phyloP scores from a whole-genome alignment of 2,888 invertebrate species.

The Amiota mariae region DNA sequence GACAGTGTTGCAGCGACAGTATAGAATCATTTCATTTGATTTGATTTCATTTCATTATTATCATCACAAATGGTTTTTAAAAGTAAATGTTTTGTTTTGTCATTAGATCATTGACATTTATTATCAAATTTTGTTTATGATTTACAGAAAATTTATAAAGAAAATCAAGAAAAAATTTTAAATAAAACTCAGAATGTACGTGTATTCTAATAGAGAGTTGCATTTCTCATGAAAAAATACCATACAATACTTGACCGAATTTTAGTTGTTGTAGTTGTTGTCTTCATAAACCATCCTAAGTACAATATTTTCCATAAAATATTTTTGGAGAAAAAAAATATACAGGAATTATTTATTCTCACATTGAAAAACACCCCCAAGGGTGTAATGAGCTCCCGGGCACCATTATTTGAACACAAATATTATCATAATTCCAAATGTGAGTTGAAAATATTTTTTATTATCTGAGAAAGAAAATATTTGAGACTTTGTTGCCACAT shows the following conservation, averaged over 20 bases:
- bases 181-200: too few species aligned
- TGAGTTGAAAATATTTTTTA: conserved; percentile 54
- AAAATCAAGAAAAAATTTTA: too few species aligned
- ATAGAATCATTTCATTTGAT: too few species aligned
- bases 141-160: neutral
- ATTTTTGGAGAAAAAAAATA: conserved; percentile 41
- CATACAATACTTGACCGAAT: too few species aligned
- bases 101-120: neutral
- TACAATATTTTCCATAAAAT: too few species aligned
- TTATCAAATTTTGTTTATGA: neutral
- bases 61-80: conserved; percentile 1
- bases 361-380: conserved; percentile 49
- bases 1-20: too few species aligned
- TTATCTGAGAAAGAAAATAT: conserved; percentile 21
- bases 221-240: too few species aligned
- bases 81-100: conserved; percentile 1
- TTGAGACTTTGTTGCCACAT: conserved; percentile 52
- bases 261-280: too few species aligned
- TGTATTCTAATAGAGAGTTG: too few species aligned
- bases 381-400: conserved; percentile 47
- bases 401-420: conserved; percentile 32
- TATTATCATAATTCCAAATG: conserved; percentile 55
- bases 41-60: too few species aligned
- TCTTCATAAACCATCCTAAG: too few species aligned
- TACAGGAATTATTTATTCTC: conserved; percentile 44